A percentile compares a stretch with the other conserved stretches of the same genome.
These are phyloP conservation scores for Pseudobourletiella spinata DNA, from an alignment of 1,140 invertebrate genomes.

Conservation along the genomic window DNA sequence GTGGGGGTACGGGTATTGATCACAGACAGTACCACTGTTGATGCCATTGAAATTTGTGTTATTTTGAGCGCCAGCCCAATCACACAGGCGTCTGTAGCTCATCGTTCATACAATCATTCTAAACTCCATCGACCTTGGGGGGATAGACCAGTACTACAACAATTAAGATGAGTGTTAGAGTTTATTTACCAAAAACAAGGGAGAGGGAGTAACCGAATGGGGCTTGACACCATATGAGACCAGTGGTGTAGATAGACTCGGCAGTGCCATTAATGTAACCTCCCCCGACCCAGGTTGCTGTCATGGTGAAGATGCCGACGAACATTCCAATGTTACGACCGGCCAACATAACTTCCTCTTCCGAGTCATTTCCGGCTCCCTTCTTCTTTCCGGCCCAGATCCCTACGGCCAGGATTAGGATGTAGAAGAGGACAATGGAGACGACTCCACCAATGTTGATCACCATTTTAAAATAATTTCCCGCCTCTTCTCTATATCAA, in stretches of 20 bases:
- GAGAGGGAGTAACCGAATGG: conserved; percentile 70
- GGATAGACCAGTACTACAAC: too few species aligned
- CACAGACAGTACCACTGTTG: too few species aligned
- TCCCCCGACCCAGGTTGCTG: conserved; percentile 62
- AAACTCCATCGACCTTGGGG: too few species aligned
- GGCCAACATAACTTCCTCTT: conserved; percentile 64
- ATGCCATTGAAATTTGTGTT: too few species aligned
- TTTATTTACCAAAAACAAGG: conserved; percentile 58
- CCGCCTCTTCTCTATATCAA: too few species aligned
- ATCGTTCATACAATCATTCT: too few species aligned
- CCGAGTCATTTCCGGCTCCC: conserved; percentile 46
- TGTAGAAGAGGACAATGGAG: conserved; percentile 61
- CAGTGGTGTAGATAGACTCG: conserved; percentile 59
- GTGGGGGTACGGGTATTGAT: too few species aligned
- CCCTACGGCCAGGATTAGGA: conserved; percentile 58
- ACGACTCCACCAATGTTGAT: conserved; percentile 55
- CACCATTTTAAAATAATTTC: conserved; percentile 13
- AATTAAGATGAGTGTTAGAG: background rate
- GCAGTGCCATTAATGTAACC: conserved; percentile 76
- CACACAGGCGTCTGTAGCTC: too few species aligned
- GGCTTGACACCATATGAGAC: conserved; percentile 67
- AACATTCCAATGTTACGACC: conserved; percentile 64
- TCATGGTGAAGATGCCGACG: conserved; percentile 68
- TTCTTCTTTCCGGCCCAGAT: conserved; percentile 61
- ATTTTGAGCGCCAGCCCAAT: too few species aligned